Base-by-base conservation (phyloP, 2,113 vertebrate species). In the Haemorhous mexicanus region DNA sequence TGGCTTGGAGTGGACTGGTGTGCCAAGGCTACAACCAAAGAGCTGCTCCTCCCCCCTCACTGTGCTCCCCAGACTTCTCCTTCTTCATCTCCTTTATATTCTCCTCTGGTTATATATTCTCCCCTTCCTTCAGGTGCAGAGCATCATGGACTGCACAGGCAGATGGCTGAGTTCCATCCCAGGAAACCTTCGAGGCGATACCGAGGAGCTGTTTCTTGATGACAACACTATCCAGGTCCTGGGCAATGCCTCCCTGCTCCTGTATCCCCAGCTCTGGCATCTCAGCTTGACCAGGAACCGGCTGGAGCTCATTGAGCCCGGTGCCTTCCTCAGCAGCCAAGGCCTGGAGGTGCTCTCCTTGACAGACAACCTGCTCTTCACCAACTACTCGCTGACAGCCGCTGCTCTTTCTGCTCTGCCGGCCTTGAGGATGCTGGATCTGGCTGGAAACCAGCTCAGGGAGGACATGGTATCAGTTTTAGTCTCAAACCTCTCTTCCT, bases 371-470 rank as follows among this genome's bases (percentile, higher is more conserved):
- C 68, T 91, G 49, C 98, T 99, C 75, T 89, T 97, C 11, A 56
- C 94, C 55, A 97, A 97, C 79, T 98, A 98, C 86, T 94, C 85
- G 0, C 97, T 98, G 90, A 97, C 98, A 3, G 98, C 98, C 9
- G 52, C 87, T 13, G 99, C 98, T 63, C 97, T 99, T 63, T 97
- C 87, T 20, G 70, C 94, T 64, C 91, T 99, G 61, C 88, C 80
- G 3, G 58, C 74, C 7, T 94, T 99, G 26, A 98, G 69, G 87
- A 95, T 3, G 9, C 95, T 99, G 83, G 99, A 99, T 97, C 96
- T 99, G 26, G 98, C 99, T 7, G 98, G 98, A 87, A 99, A 99
- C 93, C 93, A 69, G n/a, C 98, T 99, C 37, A 98, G 98, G 2
- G 98, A 99, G 52, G 98, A 98, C 76, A 99, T 98, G 98, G 97